Evolutionary conservation across 2,797 vertebrate genomes (phyloP), one percentile per base, ranked within the genome.

Genomic region (Sebastes nivosus): DNA sequence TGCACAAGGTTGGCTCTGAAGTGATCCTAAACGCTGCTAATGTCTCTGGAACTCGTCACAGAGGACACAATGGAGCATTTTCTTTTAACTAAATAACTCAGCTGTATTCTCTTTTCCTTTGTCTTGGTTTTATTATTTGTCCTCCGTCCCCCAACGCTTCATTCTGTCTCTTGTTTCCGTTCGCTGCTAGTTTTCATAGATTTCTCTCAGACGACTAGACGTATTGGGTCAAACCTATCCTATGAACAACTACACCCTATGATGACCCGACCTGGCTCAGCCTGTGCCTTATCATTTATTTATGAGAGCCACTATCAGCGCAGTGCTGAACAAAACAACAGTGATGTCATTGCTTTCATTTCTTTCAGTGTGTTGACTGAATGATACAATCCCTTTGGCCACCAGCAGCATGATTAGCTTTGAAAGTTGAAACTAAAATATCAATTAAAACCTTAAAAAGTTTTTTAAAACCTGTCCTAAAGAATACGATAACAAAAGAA

Each of bases 1-100:
- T 75, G 68, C 83, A 82, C 81, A 29, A 65, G 80, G 80, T 89
- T 85, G 88, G 81, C 85, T 88, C 87, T 86, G 85, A 82, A 90
- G 83, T 89, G 83, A 80, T 88, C 87, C 86, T 87, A 92, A 94
- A 90, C 78, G 80, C 83, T 80, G 80, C 80, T 88, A 88, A 90
- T 88, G 77, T 67, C 87, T 87, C 80, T 75, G 55, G 66, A 83
- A 80, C 75, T 65, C 5, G 46, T 78, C 75, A 82, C 72, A 75
- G 72, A 83, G 70, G 73, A 87, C 59, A 77, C 69, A 75, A 54
- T 46, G 34, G 38, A 87, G 22, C 16, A 14, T 79, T 83, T 79
- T 82, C 18, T 82, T 88, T 77, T 4, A 38, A 36, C 52, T 61
- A 85, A 81, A 76, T 64, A 42, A 58, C 61, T 32, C 5, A 14